A percentile compares a stretch with the other conserved stretches of the same genome.
These are phyloP conservation scores for Girardinichthys multiradiatus DNA, from an alignment of 2,113 vertebrate genomes.

Conservation along the genomic window DNA sequence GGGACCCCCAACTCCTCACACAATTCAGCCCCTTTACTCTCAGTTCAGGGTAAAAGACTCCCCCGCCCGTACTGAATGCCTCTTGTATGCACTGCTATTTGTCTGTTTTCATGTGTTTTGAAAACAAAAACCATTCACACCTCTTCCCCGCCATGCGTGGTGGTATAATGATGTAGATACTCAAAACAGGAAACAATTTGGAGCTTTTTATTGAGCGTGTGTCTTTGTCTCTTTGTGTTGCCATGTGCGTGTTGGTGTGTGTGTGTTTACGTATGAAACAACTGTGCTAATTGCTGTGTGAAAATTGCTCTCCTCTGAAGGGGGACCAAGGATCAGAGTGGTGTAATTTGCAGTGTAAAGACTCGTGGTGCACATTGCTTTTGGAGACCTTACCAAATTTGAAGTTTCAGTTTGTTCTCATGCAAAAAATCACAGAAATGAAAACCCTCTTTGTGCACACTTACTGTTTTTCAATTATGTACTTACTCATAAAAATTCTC, in stretches of 20 bases:
- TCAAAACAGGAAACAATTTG: slow-evolving; percentile 72
- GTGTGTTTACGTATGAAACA: slow-evolving; percentile 55
- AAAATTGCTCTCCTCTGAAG: slow-evolving; percentile 56
- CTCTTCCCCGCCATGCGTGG: slow-evolving; percentile 58
- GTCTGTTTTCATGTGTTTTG: slow-evolving; percentile 78
- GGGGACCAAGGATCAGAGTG: slow-evolving; percentile 37
- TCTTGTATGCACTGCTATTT: slow-evolving; percentile 73
- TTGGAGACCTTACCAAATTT: slow-evolving; percentile 24
- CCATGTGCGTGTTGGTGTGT: slow-evolving; percentile 21
- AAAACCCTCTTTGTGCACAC: slow-evolving; percentile 36
- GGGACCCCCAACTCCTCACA: slow-evolving; percentile 74
- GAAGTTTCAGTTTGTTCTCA: slow-evolving; percentile 6
- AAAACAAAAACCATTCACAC: slow-evolving; percentile 78
- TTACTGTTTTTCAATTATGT: slow-evolving; percentile 38
- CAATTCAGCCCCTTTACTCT: slow-evolving; percentile 71
- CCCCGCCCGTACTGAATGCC: slow-evolving; percentile 63
- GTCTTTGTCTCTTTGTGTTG: slow-evolving; percentile 56
- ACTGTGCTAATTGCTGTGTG: slow-evolving; percentile 75
- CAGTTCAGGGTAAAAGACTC: slow-evolving; percentile 67
- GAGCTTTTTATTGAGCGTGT: slow-evolving; percentile 30
- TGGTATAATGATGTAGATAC: slow-evolving; percentile 67
- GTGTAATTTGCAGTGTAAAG: slow-evolving; percentile 32
- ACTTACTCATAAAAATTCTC: background rate
- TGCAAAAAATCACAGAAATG: slow-evolving; percentile 21
- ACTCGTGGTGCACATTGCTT: slow-evolving; percentile 11